Base-by-base conservation (phyloP, 1,140 invertebrate species). In the Ceratosolen fusciceps region DNA sequence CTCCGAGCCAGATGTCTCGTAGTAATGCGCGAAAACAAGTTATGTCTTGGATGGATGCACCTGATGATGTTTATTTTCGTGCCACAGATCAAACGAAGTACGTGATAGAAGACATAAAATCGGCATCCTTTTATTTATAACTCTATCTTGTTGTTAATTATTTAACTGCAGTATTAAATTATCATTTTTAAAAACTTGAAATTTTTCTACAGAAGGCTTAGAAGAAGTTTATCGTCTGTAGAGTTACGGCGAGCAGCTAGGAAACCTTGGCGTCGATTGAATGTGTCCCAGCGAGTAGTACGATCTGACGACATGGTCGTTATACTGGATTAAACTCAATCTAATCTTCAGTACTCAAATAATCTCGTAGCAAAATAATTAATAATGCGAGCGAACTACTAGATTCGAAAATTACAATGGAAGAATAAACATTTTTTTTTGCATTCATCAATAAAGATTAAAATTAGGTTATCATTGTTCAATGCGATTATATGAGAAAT, bases 11-110 rank as follows among this genome's bases (percentile, higher is more conserved):
- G 21, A 85, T 93, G 60, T 92, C 92, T 10, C 90, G 92, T 81
- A 91, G 93, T 82, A 93, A 92, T 74, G 92, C 92, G 9, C 92
- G 96, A 21, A 96, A 97, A 85, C 96, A 97, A 91, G 96, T 98
- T 65, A 97, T 98, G 85, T 98, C 96, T 85, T 98, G 97, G 97
- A 97, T 98, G 94, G 97, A 99, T 91, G 97, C 97, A 65, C 97
- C 97, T 7, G 97, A 99, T 90, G 97, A 99, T 91, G 95, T 98
- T 72, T 99, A 98, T 90, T 99, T 98, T 91, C 93, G 96, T 86
- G 96, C 96, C 80, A 97, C 96, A 49, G 95, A 96, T 84, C 92
- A 93, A 84, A 96, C 96, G 85, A 98, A 96, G 97, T 98, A 91
- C 93, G 94, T 92, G 21, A n/a, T n/a, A n/a, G n/a, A n/a, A n/a